A percentile compares a stretch with the other conserved stretches of the same genome.
These are phyloP conservation scores for Tympanoctomys barrerae DNA, from an alignment of 2,797 vertebrate species.

Conservation along the genomic window DNA sequence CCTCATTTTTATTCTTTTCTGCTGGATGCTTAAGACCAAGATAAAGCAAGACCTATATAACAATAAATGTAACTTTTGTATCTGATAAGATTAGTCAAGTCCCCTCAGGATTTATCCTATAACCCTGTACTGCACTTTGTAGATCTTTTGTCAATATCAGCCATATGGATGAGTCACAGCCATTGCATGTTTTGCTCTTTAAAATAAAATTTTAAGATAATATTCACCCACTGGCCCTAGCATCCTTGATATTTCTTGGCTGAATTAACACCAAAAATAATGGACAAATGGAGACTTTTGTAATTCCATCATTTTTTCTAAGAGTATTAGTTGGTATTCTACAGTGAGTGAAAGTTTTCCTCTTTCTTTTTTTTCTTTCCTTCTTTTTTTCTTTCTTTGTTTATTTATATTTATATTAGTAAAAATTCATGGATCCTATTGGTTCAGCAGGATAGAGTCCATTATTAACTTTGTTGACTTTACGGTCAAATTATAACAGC, in stretches of 20 bases:
- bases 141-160: too few relatives aligned
- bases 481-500: not conserved
- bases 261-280: not conserved
- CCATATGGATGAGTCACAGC: too few relatives aligned
- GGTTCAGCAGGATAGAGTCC: not conserved
- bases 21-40: too few relatives aligned
- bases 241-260: conserved; percentile 2
- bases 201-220: not conserved
- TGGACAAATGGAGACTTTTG: not conserved
- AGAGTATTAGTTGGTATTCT: not conserved
- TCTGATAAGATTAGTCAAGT: too few relatives aligned
- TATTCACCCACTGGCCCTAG: not conserved
- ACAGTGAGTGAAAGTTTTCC: not conserved
- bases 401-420: not conserved
- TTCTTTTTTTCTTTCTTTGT: not conserved
- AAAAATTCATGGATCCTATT: not conserved
- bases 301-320: not conserved
- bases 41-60: too few relatives aligned
- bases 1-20: too few relatives aligned
- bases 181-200: not conserved
- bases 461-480: conserved; percentile 13
- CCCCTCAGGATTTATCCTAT: too few relatives aligned
- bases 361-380: not conserved
- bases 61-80: too few relatives aligned
- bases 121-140: too few relatives aligned